These are phyloP conservation scores for Drosophila neocordata DNA, from an alignment of 1,140 invertebrate genomes.

Conservation along the genomic window DNA sequence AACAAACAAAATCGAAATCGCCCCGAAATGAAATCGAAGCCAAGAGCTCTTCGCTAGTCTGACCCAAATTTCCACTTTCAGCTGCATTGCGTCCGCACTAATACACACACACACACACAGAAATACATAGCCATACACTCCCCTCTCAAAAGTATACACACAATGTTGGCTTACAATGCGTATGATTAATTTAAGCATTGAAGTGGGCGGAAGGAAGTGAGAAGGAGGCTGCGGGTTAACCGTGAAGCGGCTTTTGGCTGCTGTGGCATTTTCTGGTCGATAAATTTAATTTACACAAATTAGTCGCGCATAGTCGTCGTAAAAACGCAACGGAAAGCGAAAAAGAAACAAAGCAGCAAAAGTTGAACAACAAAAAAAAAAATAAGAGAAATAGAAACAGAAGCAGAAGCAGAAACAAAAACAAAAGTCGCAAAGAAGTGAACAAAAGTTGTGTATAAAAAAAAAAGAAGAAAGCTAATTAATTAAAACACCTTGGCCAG, in stretches of 20 bases:
- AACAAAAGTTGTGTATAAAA: slow-evolving; percentile 66
- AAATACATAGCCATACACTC: neutral
- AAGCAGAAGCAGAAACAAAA: slow-evolving; percentile 2
- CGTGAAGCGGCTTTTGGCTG: slow-evolving; percentile 45
- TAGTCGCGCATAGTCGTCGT: slow-evolving; percentile 78
- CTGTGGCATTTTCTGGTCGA: slow-evolving; percentile 76
- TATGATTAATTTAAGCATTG: slow-evolving; percentile 75
- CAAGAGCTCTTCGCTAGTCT: slow-evolving; percentile 28
- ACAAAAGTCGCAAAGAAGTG: slow-evolving; percentile 6
- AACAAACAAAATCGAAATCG: slow-evolving; percentile 63
- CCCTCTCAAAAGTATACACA: slow-evolving; percentile 2
- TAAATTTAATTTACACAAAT: slow-evolving; percentile 81
- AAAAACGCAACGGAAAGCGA: slow-evolving; percentile 69
- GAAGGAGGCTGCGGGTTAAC: slow-evolving; percentile 3
- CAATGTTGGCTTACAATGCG: slow-evolving; percentile 54
- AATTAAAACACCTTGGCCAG: slow-evolving; percentile 73
- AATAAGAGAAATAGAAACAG: slow-evolving; percentile 15
- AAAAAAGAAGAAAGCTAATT: slow-evolving; percentile 75
- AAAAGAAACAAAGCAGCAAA: neutral
- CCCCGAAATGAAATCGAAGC: slow-evolving; percentile 33
- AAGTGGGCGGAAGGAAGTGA: slow-evolving; percentile 1
- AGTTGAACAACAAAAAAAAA: slow-evolving; percentile 32
- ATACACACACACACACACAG: neutral
- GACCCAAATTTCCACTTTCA: slow-evolving; percentile 48
- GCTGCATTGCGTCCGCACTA: slow-evolving; percentile 38